phyloP scores from a whole-genome alignment of 1,140 invertebrate genomes.

The Rhyzopertha dominica region DNA sequence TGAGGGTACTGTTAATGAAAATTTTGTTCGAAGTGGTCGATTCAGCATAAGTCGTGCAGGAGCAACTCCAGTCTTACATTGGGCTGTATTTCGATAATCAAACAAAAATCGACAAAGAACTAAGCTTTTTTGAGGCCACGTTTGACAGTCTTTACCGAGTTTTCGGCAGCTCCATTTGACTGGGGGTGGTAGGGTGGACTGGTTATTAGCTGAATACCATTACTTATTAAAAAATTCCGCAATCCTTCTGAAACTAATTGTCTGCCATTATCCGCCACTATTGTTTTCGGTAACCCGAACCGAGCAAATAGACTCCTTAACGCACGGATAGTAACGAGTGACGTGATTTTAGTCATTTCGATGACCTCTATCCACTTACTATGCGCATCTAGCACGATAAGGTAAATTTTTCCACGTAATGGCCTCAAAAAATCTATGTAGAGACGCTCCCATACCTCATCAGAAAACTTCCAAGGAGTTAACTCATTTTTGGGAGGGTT shows the following conservation, averaged over 20 bases:
- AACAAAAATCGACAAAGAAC: conserved; percentile 23
- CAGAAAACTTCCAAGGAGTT: conserved; percentile 7
- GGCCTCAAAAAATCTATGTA: conserved; percentile 14
- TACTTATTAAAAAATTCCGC: conserved; percentile 30
- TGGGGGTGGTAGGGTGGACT: conserved; percentile 38
- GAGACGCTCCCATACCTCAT: conserved; percentile 7
- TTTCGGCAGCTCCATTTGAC: conserved; percentile 43
- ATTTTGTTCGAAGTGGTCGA: conserved; percentile 21
- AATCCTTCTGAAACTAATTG: conserved; percentile 34
- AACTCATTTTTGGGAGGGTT: conserved; percentile 11
- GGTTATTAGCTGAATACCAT: conserved; percentile 35
- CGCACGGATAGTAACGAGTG: not conserved
- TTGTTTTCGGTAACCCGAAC: conserved; percentile 36
- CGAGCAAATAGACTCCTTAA: conserved; percentile 11
- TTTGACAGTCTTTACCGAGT: conserved; percentile 44
- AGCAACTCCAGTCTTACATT: conserved; percentile 18
- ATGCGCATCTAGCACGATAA: conserved; percentile 12
- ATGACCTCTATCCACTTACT: conserved; percentile 13
- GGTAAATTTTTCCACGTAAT: conserved; percentile 9
- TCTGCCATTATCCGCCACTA: conserved; percentile 39
- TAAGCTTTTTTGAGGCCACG: conserved; percentile 34
- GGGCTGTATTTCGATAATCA: conserved; percentile 26
- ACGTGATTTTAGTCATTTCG: conserved; percentile 5
- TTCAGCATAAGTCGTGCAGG: conserved; percentile 26
- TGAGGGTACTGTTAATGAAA: conserved; percentile 9